Evolutionary conservation across 2,888 invertebrate genomes (phyloP), one percentile per base, ranked within the genome.

Genomic region (Drosophila formosana): DNA sequence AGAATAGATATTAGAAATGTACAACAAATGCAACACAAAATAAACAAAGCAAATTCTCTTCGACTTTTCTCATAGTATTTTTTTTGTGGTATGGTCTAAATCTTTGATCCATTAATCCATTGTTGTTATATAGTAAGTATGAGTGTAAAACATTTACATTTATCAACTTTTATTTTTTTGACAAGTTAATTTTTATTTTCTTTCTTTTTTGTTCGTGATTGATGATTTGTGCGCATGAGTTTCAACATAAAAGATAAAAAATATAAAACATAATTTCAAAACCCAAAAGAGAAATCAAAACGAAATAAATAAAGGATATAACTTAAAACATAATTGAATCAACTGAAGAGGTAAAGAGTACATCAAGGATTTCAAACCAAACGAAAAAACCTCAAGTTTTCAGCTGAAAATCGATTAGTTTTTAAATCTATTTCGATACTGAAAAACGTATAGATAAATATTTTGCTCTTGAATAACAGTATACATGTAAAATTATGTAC

Each of bases 371-470:
- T 41, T 41, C 9, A 65, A 70, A 65, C 60, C 41, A 56, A 63
- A 57, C 63, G 32, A 49, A 72, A 72, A 74, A 72, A 75, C 82
- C 82, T 84, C 55, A 75, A 76, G 75, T 80, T 80, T 90, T 89
- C 70, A 86, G 86, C 84, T 82, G 88, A 90, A 91, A 91, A 90
- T 91, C 90, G 83, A 90, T 91, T 91, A 91, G 90, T 91, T 91
- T 91, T 91, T 90, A 92, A 91, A 91, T 92, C 91, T 76, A 80
- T 79, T 78, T 73, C 52, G 32, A 61, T 57, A 58, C 75, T 76
- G 62, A 75, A 67, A 56, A 66, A 66, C 49, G 52, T 46, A 53
- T 66, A 55, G 13, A 61, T 23, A 61, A 32, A 32, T 5, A 53
- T 43, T 51, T 51, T 45, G 30, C 26, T 62, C 39, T 64, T 64